Evolutionary conservation across 2,888 invertebrate species (phyloP), one percentile per base, ranked within the genome.

Genomic region (Caenorhabditis sp.): DNA sequence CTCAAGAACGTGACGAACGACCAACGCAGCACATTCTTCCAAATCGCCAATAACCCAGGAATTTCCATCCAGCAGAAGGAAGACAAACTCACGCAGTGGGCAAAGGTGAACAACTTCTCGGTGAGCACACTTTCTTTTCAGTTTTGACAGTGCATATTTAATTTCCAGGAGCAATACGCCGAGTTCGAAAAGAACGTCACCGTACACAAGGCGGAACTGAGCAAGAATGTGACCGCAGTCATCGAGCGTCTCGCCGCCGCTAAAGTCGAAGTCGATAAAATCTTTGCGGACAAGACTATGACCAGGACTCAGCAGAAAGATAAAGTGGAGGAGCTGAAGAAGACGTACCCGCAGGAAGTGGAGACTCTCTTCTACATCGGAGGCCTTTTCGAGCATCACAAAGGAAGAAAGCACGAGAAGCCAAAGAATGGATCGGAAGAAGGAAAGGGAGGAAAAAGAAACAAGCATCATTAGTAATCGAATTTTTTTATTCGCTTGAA

Each of bases 11-110:
- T 75, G 7, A 66, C 55, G 1, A 53, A 59, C 22, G 1, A 11
- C n/a, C 68, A 68, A 17, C 35, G 62, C 20, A 62, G 59, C 27
- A 46, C 61, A 2, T 75, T 75, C 39, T 55, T 65, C 39, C 61
- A 50, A 55, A 68, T 75, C 48, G 30, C 37, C 27, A 75, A 75
- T 32, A 75, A 75, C 52, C 55, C 61, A 13, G 74, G 66, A 61
- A 43, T 74, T 9, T 74, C 74, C n/a, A 61, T 75, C 32, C 55
- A 75, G 27, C 62, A 75, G n/a, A 68, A 68, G 39, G 74, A 75
- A 22, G 56, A 62, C 13, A 75, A 68, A 39, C 52, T 75, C 8
- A 53, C 46, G 43, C 26, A 61, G 45, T 75, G 74, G 74, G 74
- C 74, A 9, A 45, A 61, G 27, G n/a, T 35, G 4, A 68, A 75